phyloP scores from a whole-genome alignment of 2,888 invertebrate species.

The Camptogramma bilineatum region DNA sequence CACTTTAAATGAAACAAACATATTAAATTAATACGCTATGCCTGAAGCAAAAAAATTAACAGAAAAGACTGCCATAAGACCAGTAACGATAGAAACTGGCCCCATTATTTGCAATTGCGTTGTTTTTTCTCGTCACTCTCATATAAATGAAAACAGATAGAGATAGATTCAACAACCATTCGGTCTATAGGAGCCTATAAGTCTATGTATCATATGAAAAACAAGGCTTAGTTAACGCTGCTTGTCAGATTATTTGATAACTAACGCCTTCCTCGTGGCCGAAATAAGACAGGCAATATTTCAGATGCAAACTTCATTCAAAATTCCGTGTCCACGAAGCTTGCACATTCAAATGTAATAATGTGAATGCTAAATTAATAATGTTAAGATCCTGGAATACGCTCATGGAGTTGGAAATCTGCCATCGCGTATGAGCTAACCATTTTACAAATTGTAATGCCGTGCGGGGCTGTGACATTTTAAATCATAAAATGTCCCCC shows the following conservation, averaged over 20 bases:
- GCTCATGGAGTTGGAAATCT: conserved; percentile 44
- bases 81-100: too few species aligned
- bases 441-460: conserved; percentile 55
- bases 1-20: not conserved
- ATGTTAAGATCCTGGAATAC: conserved; percentile 42
- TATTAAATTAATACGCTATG: not conserved
- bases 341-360: conserved; percentile 16
- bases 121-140: too few species aligned
- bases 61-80: too few species aligned
- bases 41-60: too few species aligned
- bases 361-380: conserved; percentile 37
- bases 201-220: too few species aligned
- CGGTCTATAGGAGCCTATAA: too few species aligned
- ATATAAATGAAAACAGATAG: too few species aligned
- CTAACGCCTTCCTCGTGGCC: not conserved
- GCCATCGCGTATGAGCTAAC: conserved; percentile 53
- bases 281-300: not conserved
- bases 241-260: too few species aligned
- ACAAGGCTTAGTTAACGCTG: too few species aligned
- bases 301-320: not conserved
- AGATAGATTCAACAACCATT: too few species aligned
- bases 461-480: conserved; percentile 62
- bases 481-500: conserved; percentile 60
- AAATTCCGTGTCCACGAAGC: not conserved
- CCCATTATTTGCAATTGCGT: too few species aligned